Evolutionary conservation across 2,113 vertebrate species (phyloP), one percentile per base, ranked within the genome.

Genomic region (Nothocercus julius): DNA sequence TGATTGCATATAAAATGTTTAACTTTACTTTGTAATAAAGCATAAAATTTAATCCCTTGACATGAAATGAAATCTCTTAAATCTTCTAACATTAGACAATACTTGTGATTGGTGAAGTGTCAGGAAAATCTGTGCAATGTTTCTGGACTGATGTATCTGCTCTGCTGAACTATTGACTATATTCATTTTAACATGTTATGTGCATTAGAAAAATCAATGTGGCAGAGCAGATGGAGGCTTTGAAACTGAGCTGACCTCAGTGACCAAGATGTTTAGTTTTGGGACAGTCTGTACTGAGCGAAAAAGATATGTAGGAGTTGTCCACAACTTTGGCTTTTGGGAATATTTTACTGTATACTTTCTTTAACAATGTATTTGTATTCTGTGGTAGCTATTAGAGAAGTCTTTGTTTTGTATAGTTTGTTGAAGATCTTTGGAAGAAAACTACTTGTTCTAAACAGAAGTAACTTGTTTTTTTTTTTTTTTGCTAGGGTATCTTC

Each of bases 131-230:
- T 95, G 49, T 70, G 82, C 79, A 87, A 68, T 34, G 5, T 92
- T 93, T 89, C 61, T 91, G 92, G 27, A 18, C 61, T 87, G 87
- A 63, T 94, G 94, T 78, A 56, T 92, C 80, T 77, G 74, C 56
- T 91, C 92, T 92, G 82, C 81, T 96, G 80, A 96, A 93, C 82
- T 96, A 96, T 97, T 88, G 95, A 96, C 89, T 92, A 17, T 82
- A 70, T 62, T 85, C 70, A 76, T 95, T 95, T 94, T 87, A 95
- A 93, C 95, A 96, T 90, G 95, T 61, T 95, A 78, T 78, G 63
- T 96, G 85, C 87, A 89, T 97, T 97, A 96, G 94, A 70, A 94
- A 94, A 95, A 97, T 97, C 96, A 94, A 96, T 97, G 93, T 85
- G 84, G 90, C 77, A 95, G 86, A 96, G 75, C 51, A 81, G 92